Evolutionary conservation across 2,113 vertebrate genomes (phyloP).

Genomic region (Grantiella picta): DNA sequence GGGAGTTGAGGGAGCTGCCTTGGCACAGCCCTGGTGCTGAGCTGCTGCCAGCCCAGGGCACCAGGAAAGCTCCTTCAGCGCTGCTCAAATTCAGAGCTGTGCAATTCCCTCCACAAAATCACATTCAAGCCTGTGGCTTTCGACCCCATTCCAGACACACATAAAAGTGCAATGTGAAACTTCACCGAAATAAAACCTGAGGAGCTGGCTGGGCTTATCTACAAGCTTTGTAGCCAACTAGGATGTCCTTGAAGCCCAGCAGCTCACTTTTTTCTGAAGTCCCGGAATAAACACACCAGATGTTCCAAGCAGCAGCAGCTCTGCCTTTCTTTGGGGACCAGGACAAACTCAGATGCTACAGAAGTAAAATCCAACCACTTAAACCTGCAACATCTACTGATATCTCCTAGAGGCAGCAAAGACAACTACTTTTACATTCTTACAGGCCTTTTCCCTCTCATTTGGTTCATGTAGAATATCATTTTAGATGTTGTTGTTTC

Average conservation of each 20-base stretch:
- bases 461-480: not conserved
- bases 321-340: not conserved
- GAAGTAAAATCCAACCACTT: not conserved
- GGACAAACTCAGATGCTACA: not conserved
- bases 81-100: not conserved
- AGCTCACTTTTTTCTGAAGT: not conserved
- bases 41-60: not conserved
- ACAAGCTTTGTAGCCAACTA: not conserved
- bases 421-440: not conserved
- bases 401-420: not conserved
- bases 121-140: not conserved
- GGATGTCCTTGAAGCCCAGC: not conserved
- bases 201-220: not conserved
- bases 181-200: not conserved
- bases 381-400: not conserved
- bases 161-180: not conserved
- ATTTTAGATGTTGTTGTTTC: conserved; percentile 1
- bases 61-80: not conserved
- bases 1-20: accelerated
- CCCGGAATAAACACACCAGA: not conserved
- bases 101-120: not conserved
- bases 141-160: not conserved
- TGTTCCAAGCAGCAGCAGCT: not conserved
- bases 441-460: not conserved
- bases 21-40: not conserved